Conservation (phyloP, 30 jellyfish, hydroid and myxozoan species). For the Rhopilema esculentum region DNA sequence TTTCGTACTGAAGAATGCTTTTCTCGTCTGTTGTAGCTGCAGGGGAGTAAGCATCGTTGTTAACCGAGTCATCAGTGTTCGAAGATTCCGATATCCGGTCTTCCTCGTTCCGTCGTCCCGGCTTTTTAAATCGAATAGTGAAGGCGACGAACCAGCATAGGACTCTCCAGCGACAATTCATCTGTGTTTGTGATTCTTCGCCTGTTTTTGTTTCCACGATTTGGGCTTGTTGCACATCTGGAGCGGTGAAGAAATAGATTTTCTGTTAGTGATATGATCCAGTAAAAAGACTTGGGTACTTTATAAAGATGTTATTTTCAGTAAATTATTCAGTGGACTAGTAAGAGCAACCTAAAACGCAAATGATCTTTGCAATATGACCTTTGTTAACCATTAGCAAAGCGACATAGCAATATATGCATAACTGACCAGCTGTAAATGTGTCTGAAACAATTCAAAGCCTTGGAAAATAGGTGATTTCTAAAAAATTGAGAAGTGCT, state of each 20-base stretch:
- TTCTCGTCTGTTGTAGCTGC: constrained; percentile 11
- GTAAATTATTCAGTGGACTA: too few relatives aligned
- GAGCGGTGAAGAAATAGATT: constrained; percentile 1
- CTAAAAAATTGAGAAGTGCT: too few relatives aligned
- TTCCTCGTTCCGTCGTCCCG: constrained; percentile 46
- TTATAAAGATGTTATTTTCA: too few relatives aligned
- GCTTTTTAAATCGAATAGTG: constrained; percentile 69
- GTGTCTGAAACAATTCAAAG: too few relatives aligned
- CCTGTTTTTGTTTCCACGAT: constrained; percentile 38
- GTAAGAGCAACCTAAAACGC: too few relatives aligned
- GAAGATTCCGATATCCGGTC: constrained; percentile 58
- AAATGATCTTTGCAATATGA: too few relatives aligned
- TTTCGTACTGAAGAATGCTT: constrained; percentile 52
- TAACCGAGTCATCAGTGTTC: constrained; percentile 47
- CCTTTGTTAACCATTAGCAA: too few relatives aligned
- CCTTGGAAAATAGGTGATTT: too few relatives aligned
- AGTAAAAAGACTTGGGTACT: too few relatives aligned
- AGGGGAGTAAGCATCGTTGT: constrained; percentile 51
- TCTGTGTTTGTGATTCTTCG: constrained; percentile 28
- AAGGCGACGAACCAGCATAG: constrained; percentile 93
- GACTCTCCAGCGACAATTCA: constrained; percentile 89
- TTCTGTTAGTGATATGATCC: background rate
- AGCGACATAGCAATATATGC: too few relatives aligned
- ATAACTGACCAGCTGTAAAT: too few relatives aligned
- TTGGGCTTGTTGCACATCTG: constrained; percentile 40